Percentiles rank a stretch among this genome's conserved stretches.
phyloP scores from a whole-genome alignment of 1,140 invertebrate species.

The Colletes latitarsis region DNA sequence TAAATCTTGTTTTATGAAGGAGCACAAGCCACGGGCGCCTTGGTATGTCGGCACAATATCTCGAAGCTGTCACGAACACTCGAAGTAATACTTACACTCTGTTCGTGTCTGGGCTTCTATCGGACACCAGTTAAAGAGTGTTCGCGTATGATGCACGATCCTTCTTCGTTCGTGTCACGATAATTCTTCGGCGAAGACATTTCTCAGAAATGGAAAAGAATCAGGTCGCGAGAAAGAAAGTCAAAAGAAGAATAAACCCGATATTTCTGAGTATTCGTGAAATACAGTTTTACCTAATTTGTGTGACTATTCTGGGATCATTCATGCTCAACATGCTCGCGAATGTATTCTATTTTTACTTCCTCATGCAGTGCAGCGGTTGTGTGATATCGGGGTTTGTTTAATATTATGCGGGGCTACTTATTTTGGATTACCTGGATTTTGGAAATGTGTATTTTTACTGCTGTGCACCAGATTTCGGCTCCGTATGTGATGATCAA shows the following conservation, averaged over 20 bases:
- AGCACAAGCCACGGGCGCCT: not conserved
- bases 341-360: no score
- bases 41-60: constrained; percentile 3
- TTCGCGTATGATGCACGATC: constrained; percentile 5
- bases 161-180: not conserved
- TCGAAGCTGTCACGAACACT: not conserved
- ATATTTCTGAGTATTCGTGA: constrained; percentile 26
- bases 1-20: constrained; percentile 4
- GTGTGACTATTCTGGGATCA: not conserved
- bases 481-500: no score
- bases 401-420: no score
- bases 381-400: no score
- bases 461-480: no score
- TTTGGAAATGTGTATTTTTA: no score
- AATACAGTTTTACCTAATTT: constrained; percentile 44
- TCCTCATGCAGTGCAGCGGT: no score
- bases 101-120: not conserved
- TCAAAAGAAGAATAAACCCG: constrained; percentile 29
- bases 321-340: no score
- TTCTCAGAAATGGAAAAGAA: constrained; percentile 16
- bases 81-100: not conserved
- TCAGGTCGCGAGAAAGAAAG: not conserved
- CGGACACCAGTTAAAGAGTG: constrained; percentile 20
- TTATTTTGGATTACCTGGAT: no score
- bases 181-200: constrained; percentile 36